These are phyloP conservation scores for Zosterops borbonicus DNA, from an alignment of 2,113 vertebrate species.

Conservation along the genomic window DNA sequence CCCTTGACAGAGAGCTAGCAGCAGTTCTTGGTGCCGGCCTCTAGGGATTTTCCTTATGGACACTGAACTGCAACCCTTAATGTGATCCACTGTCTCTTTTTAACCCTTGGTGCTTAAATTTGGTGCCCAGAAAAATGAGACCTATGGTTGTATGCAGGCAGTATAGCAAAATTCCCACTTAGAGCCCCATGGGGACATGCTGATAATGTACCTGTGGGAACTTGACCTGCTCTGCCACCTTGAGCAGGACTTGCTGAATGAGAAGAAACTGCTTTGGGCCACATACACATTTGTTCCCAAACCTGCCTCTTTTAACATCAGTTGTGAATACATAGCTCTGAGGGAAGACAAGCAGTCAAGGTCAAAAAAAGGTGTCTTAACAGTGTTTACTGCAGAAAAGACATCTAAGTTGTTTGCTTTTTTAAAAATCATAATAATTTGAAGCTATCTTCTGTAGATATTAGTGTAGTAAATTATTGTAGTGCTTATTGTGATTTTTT, in stretches of 20 bases:
- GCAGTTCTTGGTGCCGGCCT: background rate
- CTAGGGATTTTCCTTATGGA: background rate
- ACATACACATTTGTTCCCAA: background rate
- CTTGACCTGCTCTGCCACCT: background rate
- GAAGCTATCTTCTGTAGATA: background rate
- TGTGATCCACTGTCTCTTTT: background rate
- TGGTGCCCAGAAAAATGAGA: background rate
- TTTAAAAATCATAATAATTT: background rate
- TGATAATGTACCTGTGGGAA: background rate
- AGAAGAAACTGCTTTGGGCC: background rate
- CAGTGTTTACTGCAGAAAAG: background rate
- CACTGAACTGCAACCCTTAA: background rate
- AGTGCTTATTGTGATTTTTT: background rate
- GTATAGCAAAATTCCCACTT: background rate
- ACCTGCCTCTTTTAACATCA: background rate
- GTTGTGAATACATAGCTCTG: background rate
- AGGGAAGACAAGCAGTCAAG: background rate
- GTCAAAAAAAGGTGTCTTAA: background rate
- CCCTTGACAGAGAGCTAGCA: background rate
- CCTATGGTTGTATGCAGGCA: background rate
- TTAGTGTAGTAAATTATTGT: background rate
- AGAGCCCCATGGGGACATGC: fast-evolving
- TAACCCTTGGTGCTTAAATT: background rate
- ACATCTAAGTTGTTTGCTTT: background rate
- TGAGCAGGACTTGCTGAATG: background rate